Conservation (phyloP, 2,797 vertebrate genomes). For the Siniperca undulata region DNA sequence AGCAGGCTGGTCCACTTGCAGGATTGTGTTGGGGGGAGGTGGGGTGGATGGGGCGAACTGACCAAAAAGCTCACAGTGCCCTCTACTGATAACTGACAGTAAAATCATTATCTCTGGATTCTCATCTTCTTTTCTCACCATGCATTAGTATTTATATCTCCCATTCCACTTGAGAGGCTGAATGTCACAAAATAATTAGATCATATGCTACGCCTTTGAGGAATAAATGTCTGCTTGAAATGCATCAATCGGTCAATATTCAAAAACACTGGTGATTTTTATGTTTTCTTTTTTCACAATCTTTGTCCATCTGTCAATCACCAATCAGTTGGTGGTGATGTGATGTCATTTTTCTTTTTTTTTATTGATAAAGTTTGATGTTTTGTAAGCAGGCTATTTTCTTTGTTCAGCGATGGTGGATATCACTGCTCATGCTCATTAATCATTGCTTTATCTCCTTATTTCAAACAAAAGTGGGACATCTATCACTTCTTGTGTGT, state of each 20-base stretch:
- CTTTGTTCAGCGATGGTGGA: neutral
- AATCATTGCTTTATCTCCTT: neutral
- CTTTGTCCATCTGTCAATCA: constrained; percentile 9
- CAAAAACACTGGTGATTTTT: neutral
- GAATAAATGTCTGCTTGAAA: neutral
- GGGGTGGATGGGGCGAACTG: constrained; percentile 28
- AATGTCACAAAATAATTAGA: neutral
- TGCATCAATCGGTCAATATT: neutral
- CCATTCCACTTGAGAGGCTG: neutral
- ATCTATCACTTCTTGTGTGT: neutral
- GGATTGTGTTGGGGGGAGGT: constrained; percentile 20
- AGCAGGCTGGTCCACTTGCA: constrained; percentile 56
- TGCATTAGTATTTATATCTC: neutral
- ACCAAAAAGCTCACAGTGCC: constrained; percentile 83
- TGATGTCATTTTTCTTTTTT: neutral
- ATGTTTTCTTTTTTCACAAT: neutral
- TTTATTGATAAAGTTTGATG: neutral
- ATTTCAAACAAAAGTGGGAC: constrained; percentile 6
- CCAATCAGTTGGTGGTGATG: neutral
- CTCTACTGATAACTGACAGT: constrained; percentile 78
- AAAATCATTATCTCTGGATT: constrained; percentile 31
- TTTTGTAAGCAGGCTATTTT: neutral
- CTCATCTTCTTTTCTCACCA: neutral
- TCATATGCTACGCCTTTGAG: neutral
- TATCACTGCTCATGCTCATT: neutral